These are phyloP conservation scores for Heliconius ismenius DNA, from an alignment of 2,888 invertebrate genomes.

Conservation along the genomic window DNA sequence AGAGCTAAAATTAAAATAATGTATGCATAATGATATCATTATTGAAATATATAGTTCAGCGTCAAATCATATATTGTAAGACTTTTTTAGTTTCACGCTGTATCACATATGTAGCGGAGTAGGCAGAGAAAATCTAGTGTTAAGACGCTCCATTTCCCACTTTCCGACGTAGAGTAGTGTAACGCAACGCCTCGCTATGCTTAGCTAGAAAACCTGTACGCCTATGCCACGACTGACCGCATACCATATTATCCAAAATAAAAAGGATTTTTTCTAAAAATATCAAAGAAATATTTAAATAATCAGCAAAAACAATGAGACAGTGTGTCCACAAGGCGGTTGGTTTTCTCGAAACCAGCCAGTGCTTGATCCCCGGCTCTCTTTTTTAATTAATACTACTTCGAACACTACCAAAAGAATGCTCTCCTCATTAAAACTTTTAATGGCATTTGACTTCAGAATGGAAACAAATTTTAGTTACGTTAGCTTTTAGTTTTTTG, in stretches of 20 bases:
- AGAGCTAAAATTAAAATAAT: too few relatives aligned
- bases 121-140: too few relatives aligned
- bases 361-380: constrained; percentile 69
- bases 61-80: too few relatives aligned
- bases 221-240: too few relatives aligned
- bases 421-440: constrained; percentile 80
- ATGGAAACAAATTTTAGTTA: constrained; percentile 72
- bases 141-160: too few relatives aligned
- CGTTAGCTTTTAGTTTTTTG: constrained; percentile 63
- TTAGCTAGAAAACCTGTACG: too few relatives aligned
- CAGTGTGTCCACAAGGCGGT: constrained; percentile 54
- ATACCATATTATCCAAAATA: neutral
- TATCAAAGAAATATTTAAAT: neutral
- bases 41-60: too few relatives aligned
- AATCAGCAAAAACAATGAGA: constrained; percentile 19
- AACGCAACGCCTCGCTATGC: too few relatives aligned
- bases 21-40: too few relatives aligned
- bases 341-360: constrained; percentile 54
- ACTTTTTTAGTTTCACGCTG: too few relatives aligned
- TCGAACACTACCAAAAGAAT: constrained; percentile 78
- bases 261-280: neutral
- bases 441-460: constrained; percentile 78
- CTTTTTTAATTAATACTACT: constrained; percentile 81
- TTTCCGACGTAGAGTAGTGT: too few relatives aligned
- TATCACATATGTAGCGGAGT: too few relatives aligned